Conservation (phyloP, 2,113 vertebrate genomes). For the Carollia perspicillata region DNA sequence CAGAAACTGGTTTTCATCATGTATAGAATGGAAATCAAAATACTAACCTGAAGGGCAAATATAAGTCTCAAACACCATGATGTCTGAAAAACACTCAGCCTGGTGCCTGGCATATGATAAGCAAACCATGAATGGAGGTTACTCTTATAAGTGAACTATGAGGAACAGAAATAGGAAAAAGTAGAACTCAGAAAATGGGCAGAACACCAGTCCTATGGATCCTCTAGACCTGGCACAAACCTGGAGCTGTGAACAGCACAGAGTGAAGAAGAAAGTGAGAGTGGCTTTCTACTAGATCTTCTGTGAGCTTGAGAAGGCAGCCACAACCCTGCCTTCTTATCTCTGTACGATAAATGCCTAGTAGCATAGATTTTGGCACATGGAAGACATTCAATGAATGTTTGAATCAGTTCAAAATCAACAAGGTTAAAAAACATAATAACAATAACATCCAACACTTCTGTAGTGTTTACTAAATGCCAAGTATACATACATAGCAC, state of each 20-base stretch:
- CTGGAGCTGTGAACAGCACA: neutral
- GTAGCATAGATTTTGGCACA: neutral
- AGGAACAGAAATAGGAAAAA: neutral
- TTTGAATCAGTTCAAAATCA: neutral
- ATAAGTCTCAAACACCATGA: neutral
- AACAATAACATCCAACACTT: neutral
- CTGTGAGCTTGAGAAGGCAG: neutral
- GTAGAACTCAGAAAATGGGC: neutral
- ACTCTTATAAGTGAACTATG: neutral
- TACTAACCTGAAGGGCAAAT: neutral
- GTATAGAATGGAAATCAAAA: neutral
- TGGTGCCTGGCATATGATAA: no score
- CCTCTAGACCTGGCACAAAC: no score
- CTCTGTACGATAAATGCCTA: neutral
- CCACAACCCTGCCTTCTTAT: neutral
- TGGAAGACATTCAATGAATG: neutral
- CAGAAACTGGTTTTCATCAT: neutral
- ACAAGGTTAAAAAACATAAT: neutral
- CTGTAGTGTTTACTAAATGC: neutral
- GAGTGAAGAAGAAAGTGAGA: neutral
- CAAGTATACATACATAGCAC: neutral
- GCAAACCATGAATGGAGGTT: neutral
- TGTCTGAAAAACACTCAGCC: neutral
- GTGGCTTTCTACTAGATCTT: neutral
- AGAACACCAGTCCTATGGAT: neutral